Evolutionary conservation across 2,113 vertebrate genomes (phyloP).

Genomic region (Gnathonemus echidnorhynchus): DNA sequence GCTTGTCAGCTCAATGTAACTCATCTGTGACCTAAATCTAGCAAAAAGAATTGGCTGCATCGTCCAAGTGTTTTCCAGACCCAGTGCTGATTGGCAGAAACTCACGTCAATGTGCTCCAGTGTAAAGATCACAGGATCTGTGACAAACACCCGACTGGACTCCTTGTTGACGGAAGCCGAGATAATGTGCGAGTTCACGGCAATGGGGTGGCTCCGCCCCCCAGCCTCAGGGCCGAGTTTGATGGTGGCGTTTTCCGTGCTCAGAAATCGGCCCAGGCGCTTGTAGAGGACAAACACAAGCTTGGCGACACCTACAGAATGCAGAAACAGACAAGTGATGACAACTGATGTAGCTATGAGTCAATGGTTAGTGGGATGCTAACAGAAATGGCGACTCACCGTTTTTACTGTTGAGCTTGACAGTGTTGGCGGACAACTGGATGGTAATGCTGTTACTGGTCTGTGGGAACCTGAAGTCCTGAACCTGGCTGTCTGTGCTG

Average conservation of each 20-base stretch:
- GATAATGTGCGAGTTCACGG: conserved; percentile 95
- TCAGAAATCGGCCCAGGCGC: conserved; percentile 90
- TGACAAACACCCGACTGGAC: conserved; percentile 90
- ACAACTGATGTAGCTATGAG: background rate
- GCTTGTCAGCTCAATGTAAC: conserved; percentile 86
- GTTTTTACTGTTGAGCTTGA: conserved; percentile 96
- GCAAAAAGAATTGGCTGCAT: background rate
- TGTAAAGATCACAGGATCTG: conserved; percentile 90
- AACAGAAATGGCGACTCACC: conserved; percentile 60
- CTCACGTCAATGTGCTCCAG: conserved; percentile 96
- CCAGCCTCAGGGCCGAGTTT: conserved; percentile 68
- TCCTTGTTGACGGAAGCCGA: conserved; percentile 97
- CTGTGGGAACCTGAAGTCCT: conserved; percentile 94
- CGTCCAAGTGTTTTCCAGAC: conserved; percentile 58
- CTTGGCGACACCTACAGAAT: conserved; percentile 78
- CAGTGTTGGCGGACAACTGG: conserved; percentile 87
- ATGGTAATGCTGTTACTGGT: conserved; percentile 81
- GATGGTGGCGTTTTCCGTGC: conserved; percentile 90
- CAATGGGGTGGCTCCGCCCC: conserved; percentile 82
- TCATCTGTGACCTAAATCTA: conserved; percentile 67
- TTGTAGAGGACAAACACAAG: conserved; percentile 97
- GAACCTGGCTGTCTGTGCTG: conserved; percentile 91
- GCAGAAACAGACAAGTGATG: conserved; percentile 14
- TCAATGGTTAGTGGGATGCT: background rate
- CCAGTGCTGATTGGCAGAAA: conserved; percentile 30